phyloP scores from a whole-genome alignment of 2,888 invertebrate genomes.

The Cheilosia pagana region DNA sequence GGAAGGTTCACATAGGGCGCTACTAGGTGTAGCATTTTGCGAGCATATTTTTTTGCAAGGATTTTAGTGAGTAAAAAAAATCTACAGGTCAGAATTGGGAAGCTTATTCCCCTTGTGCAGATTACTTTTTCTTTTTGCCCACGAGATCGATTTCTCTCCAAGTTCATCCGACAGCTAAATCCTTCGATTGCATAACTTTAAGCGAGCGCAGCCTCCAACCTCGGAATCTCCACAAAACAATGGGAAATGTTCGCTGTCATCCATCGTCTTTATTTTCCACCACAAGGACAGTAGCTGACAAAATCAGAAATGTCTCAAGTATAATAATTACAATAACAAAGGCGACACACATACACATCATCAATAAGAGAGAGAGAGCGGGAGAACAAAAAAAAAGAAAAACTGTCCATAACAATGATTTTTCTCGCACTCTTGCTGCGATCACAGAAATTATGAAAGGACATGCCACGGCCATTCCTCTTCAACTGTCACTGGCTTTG shows the following conservation, averaged over 20 bases:
- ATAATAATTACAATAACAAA: constrained; percentile 50
- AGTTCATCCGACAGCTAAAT: constrained; percentile 49
- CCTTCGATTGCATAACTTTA: constrained; percentile 58
- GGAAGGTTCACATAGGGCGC: too few species aligned
- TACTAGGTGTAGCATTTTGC: too few species aligned
- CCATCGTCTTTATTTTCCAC: constrained; percentile 60
- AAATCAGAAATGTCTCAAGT: constrained; percentile 42
- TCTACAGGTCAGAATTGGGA: too few species aligned
- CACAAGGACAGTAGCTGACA: constrained; percentile 39
- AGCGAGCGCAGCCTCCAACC: constrained; percentile 15
- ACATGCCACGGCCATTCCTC: constrained; percentile 40
- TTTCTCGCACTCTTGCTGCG: constrained; percentile 62
- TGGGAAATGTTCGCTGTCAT: constrained; percentile 63
- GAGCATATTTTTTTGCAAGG: too few species aligned
- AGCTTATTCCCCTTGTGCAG: too few species aligned
- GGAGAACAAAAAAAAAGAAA: constrained; percentile 6
- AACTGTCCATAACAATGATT: constrained; percentile 31
- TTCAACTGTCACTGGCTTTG: constrained; percentile 42
- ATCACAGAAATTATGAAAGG: constrained; percentile 66
- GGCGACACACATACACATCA: constrained; percentile 5
- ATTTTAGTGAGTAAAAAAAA: too few species aligned
- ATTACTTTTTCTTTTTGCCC: too few species aligned
- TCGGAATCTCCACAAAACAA: constrained; percentile 44
- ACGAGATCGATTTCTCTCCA: not conserved
- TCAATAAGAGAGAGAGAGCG: too few species aligned